Conservation (phyloP, 2,797 vertebrate genomes). For the Limosa lapponica region DNA sequence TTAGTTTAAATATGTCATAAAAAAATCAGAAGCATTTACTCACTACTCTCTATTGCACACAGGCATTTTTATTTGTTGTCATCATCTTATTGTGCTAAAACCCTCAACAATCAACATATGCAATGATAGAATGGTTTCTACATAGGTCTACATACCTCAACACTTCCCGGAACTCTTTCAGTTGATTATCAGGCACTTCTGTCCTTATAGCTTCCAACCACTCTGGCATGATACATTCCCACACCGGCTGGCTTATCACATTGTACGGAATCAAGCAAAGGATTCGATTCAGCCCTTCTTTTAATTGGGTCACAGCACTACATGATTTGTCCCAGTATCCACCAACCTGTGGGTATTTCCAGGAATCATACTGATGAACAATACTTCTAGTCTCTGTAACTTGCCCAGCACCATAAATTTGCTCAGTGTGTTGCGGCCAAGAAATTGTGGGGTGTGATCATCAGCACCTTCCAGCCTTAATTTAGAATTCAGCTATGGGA, state of each 20-base stretch:
- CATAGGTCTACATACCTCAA: slow-evolving; percentile 85
- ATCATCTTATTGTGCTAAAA: background rate
- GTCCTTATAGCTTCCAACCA: slow-evolving; percentile 97
- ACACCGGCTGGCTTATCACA: slow-evolving; percentile 95
- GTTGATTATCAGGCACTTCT: slow-evolving; percentile 93
- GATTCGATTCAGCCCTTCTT: slow-evolving; percentile 96
- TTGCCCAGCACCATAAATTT: background rate
- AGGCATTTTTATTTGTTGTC: background rate
- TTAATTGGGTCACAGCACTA: slow-evolving; percentile 93
- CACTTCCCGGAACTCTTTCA: slow-evolving; percentile 97
- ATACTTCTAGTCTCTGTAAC: background rate
- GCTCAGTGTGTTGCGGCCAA: background rate
- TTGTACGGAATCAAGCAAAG: slow-evolving; percentile 98
- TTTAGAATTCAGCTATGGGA: background rate
- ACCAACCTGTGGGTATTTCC: slow-evolving; percentile 86
- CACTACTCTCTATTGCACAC: background rate
- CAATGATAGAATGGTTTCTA: background rate
- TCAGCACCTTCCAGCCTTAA: background rate
- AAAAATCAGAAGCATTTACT: background rate
- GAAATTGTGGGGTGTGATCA: background rate
- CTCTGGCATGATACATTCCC: slow-evolving; percentile 99
- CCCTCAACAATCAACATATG: background rate
- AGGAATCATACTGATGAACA: background rate
- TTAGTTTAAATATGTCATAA: background rate
- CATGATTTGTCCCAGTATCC: slow-evolving; percentile 99